Percentiles rank a stretch among this genome's conserved stretches.
These are phyloP conservation scores for Drosophila sproati DNA, from an alignment of 1,140 invertebrate species.

Conservation along the genomic window DNA sequence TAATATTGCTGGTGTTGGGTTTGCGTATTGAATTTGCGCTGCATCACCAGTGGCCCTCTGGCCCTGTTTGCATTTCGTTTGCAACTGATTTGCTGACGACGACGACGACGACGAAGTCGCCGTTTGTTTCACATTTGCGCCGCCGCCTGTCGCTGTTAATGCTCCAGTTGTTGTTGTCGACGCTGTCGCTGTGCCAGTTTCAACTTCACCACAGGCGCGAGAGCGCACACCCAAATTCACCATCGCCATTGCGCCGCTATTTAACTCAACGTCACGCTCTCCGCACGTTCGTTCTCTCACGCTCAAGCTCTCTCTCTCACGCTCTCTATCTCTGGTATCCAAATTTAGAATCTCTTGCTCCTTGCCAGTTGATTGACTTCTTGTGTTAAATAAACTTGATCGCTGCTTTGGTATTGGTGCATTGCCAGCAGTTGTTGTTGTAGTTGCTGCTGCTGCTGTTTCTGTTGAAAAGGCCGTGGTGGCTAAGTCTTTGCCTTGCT, in stretches of 20 bases:
- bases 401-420: conserved; percentile 82
- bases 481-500: conserved; percentile 62
- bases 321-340: conserved; percentile 54
- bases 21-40: conserved; percentile 23
- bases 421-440: conserved; percentile 23
- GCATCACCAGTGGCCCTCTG: conserved; percentile 69
- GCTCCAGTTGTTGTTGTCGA: conserved; percentile 66
- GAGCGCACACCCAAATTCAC: conserved; percentile 20
- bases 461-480: conserved; percentile 64
- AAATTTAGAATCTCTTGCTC: conserved; percentile 70
- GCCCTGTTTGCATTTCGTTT: conserved; percentile 78
- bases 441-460: conserved; percentile 56
- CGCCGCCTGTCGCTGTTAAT: conserved; percentile 55
- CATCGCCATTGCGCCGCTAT: conserved; percentile 17
- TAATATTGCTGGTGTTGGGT: conserved; percentile 14
- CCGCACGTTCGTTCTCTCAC: conserved; percentile 42
- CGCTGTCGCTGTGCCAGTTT: conserved; percentile 66
- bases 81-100: conserved; percentile 78
- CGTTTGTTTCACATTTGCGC: conserved; percentile 42
- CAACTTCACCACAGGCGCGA: conserved; percentile 69
- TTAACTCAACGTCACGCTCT: conserved; percentile 51
- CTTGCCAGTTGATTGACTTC: conserved; percentile 70
- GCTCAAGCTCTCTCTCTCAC: conserved; percentile 34
- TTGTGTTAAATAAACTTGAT: conserved; percentile 77
- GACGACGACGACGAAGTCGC: conserved; percentile 61